Base-by-base conservation (phyloP, 2,797 vertebrate species). In the Podargus strigoides region DNA sequence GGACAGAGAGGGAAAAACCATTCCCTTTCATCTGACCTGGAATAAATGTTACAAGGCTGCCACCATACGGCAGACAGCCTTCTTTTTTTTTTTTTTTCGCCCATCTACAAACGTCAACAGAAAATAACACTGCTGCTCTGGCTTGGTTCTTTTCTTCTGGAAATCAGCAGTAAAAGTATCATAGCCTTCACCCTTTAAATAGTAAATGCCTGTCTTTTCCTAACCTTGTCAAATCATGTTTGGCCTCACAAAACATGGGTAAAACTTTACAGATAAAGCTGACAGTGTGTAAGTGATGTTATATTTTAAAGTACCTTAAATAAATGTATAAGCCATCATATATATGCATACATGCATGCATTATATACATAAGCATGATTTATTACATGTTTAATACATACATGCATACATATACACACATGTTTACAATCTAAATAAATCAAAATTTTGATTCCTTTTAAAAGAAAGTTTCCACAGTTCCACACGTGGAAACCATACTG, bases 41-140 rank as follows among this genome's bases (percentile, higher is more conserved):
- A 85, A 95, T 95, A 88, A 95, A 88, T 36, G 88, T 82, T 86
- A 53, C 94, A 87, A 94, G 88, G 87, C 94, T 97, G 96, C 96
- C 97, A 95, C 95, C 97, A 89, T 75, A 96, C 55, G 97, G 84
- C 39, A 68, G 46, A 0, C 4, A 59, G 18, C 2, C 7, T 70
- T 44, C 22, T 20, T 2, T 18, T 55, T 64, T 49, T 12, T 52
- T 19, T 5, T 14, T 7, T 23, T n/a, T n/a, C n/a, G n/a, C n/a
- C n/a, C 14, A 14, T 20, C 41, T 52, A 34, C 9, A 32, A 8
- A 49, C 77, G 74, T 59, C 50, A 84, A 8, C 4, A 9, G 77
- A 70, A 77, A 88, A 58, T 36, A 81, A 50, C 4, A 24, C 2
- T 63, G 27, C 5, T 64, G 13, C 17, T 63, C 67, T 66, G 36